These are phyloP conservation scores for Agrilus cyanescens DNA, from an alignment of 2,888 invertebrate species.

Conservation along the genomic window DNA sequence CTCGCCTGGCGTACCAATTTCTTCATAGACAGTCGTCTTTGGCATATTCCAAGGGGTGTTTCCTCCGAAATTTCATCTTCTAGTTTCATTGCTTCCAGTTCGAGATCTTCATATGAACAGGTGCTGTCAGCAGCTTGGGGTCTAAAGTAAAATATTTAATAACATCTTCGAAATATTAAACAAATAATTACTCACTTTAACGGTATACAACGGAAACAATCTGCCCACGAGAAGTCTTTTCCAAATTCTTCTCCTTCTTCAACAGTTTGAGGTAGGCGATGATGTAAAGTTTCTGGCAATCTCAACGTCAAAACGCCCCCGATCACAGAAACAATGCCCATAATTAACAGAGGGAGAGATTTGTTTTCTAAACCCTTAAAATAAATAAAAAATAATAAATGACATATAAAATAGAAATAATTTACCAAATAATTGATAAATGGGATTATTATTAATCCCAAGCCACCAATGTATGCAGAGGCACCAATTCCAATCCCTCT, in stretches of 20 bases:
- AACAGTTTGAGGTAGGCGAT: conserved; percentile 71
- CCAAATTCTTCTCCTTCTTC: conserved; percentile 84
- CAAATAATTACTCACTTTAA: conserved; percentile 42
- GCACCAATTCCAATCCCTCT: conserved; percentile 84
- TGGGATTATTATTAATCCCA: conserved; percentile 80
- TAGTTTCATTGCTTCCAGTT: conserved; percentile 35
- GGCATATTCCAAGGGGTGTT: conserved; percentile 32
- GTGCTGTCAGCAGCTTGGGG: conserved; percentile 30
- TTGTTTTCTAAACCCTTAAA: conserved; percentile 71
- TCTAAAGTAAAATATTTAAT: conserved; percentile 31
- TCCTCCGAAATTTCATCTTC: conserved; percentile 39
- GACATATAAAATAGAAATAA: conserved; percentile 4
- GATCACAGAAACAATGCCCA: conserved; percentile 70
- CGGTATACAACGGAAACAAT: conserved; percentile 62
- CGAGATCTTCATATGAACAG: conserved; percentile 65
- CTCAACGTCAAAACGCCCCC: conserved; percentile 71
- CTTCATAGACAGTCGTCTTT: conserved; percentile 47
- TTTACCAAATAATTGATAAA: conserved; percentile 83
- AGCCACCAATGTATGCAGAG: conserved; percentile 80
- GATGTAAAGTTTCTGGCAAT: conserved; percentile 75
- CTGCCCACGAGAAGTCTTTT: conserved; percentile 64
- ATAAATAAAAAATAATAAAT: conserved; percentile 3
- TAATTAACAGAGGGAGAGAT: conserved; percentile 70
- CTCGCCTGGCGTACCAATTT: conserved; percentile 67
- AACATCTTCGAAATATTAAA: not conserved